A percentile compares a stretch with the other conserved stretches of the same genome.
phyloP scores from a whole-genome alignment of 1,140 invertebrate genomes.

The Dufourea novaeangliae region DNA sequence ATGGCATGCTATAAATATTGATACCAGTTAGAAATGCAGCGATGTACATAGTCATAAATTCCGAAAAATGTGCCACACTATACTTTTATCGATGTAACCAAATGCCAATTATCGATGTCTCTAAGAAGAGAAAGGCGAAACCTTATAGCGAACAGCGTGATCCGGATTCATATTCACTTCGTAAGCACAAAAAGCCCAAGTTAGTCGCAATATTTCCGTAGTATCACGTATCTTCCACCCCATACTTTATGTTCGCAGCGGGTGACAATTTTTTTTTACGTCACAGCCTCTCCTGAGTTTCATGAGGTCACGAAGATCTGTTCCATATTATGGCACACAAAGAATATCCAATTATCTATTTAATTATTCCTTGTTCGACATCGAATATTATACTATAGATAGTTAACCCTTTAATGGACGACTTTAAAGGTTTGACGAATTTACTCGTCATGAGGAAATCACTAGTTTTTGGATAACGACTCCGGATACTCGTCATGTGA shows the following conservation, averaged over 20 bases:
- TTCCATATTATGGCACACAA: no score
- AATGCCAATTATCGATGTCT: slow-evolving; percentile 78
- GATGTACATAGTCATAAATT: slow-evolving; percentile 69
- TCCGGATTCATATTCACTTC: slow-evolving; percentile 56
- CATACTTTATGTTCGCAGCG: neutral
- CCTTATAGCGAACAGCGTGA: slow-evolving; percentile 56
- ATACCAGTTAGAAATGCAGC: slow-evolving; percentile 67
- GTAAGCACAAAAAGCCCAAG: slow-evolving; percentile 32
- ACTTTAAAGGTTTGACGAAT: no score
- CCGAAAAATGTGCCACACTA: slow-evolving; percentile 63
- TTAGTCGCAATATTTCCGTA: slow-evolving; percentile 53
- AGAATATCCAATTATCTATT: no score
- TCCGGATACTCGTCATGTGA: no score
- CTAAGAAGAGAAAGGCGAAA: slow-evolving; percentile 71
- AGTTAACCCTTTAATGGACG: no score
- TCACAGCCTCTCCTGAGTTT: neutral
- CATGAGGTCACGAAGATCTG: neutral
- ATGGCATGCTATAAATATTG: slow-evolving; percentile 79
- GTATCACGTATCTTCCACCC: slow-evolving; percentile 1
- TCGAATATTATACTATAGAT: no score
- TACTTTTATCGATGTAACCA: slow-evolving; percentile 77
- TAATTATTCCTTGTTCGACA: no score
- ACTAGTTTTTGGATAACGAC: no score
- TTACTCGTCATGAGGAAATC: no score
- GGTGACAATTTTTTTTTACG: neutral